Evolutionary conservation across 2,888 invertebrate species (phyloP), one percentile per base, ranked within the genome.

Genomic region (Alloplasta piceator): DNA sequence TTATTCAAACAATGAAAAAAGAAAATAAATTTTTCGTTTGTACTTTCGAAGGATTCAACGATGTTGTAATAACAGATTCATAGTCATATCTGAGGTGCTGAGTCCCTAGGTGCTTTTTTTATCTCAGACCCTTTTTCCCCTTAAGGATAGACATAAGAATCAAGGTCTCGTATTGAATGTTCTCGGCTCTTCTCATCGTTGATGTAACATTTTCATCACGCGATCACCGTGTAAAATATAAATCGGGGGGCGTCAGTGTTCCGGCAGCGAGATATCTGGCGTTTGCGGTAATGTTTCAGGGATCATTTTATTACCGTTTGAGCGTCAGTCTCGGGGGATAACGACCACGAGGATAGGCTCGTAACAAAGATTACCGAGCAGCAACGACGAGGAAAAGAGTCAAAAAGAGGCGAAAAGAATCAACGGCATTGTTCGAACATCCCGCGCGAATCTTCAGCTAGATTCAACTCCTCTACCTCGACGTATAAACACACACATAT

Each of bases 291-390:
- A 86, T 85, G 88, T 87, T 73, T 73, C 43, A 88, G 79, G 76
- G 82, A 87, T 83, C 85, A 84, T 88, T 89, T 89, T 86, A 88
- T 89, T 87, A 85, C 86, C 85, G 87, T 89, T 88, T 85, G 87
- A 85, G 82, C 82, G 84, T 87, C 83, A 83, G 77, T 85, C 12
- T 46, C n/a, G 41, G 74, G 9, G 48, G 46, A 81, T 76, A 78
- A 72, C 73, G 83, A 67, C 58, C 84, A 82, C 82, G 84, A 80
- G 83, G 84, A 84, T 38, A 73, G 26, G 41, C 12, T 67, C 68
- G 7, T 67, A 12, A 16, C 36, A 43, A 43, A 14, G 39, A 48
- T 46, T 52, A 6, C 14, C 60, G 41, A 74, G 50, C 7, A 68
- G n/a, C n/a, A 52, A 26, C 12, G 12, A 63, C 26, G 26, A 26